These are phyloP conservation scores for Myodes glareolus DNA, from an alignment of 2,113 vertebrate genomes.

Conservation along the genomic window DNA sequence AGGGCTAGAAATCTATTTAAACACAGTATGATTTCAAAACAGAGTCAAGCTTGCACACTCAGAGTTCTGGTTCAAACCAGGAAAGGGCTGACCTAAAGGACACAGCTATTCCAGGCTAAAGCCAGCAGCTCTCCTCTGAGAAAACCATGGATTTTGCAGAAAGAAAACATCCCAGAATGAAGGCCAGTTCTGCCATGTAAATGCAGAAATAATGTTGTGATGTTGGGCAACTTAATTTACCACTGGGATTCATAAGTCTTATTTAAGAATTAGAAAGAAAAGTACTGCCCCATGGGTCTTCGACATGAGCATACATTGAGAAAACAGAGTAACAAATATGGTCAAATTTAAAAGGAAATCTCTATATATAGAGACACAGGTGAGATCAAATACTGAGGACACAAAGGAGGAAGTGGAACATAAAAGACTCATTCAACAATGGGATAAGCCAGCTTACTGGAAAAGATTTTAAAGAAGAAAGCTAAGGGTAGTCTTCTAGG, in stretches of 20 bases:
- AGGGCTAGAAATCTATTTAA: slow-evolving; percentile 59
- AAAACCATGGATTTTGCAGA: not conserved
- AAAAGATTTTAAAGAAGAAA: slow-evolving; percentile 46
- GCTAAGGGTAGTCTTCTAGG: not conserved
- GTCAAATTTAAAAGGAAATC: slow-evolving; percentile 15
- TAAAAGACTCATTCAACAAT: not conserved
- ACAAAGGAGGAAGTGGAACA: not conserved
- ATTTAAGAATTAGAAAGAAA: not conserved
- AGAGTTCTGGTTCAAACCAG: not conserved
- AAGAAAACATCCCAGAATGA: not conserved
- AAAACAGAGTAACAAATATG: not conserved
- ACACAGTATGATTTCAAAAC: not conserved
- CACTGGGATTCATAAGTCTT: slow-evolving; percentile 10
- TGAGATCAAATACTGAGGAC: not conserved
- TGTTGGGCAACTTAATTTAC: slow-evolving; percentile 2
- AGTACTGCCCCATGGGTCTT: not conserved
- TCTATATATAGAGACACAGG: not conserved
- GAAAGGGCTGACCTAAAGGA: not conserved
- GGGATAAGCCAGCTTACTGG: not conserved
- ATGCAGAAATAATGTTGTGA: not conserved
- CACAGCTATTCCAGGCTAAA: slow-evolving; percentile 6
- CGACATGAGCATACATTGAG: not conserved
- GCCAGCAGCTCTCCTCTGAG: not conserved
- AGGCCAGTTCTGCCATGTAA: not conserved
- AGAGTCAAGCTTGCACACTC: not conserved